Evolutionary conservation across 2,797 vertebrate genomes (phyloP).

Genomic region (Sebastolobus altivelis): DNA sequence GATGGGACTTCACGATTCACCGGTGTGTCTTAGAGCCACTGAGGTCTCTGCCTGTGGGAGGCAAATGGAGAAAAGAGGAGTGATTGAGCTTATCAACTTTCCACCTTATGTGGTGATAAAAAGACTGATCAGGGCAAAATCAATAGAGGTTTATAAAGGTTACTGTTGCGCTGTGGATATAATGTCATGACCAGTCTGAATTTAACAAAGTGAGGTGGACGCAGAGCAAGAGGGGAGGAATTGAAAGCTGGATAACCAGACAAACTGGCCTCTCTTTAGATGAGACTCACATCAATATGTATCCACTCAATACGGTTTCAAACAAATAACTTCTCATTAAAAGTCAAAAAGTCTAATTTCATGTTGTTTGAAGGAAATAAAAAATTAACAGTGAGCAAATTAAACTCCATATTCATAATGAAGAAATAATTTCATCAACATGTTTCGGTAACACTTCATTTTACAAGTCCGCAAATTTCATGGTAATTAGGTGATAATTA

Average conservation of each 20-base stretch:
- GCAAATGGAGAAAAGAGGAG: constrained; percentile 39
- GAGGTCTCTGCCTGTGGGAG: constrained; percentile 25
- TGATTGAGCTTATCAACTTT: constrained; percentile 63
- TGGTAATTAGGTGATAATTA: too few species aligned
- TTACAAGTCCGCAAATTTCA: too few species aligned
- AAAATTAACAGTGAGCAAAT: too few species aligned
- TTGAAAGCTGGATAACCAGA: not conserved
- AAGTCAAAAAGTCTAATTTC: too few species aligned
- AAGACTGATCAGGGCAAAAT: constrained; percentile 57
- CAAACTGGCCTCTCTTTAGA: not conserved
- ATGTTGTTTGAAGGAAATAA: too few species aligned
- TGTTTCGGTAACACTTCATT: too few species aligned
- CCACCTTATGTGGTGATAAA: constrained; percentile 58
- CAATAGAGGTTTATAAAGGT: constrained; percentile 59
- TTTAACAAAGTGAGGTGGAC: constrained; percentile 16
- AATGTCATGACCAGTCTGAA: constrained; percentile 24
- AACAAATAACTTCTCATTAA: too few species aligned
- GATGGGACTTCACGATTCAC: constrained; percentile 19
- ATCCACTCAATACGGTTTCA: too few species aligned
- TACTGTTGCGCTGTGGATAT: constrained; percentile 34
- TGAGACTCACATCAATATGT: not conserved
- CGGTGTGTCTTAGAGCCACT: not conserved
- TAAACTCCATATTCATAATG: too few species aligned
- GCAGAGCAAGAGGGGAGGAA: not conserved
- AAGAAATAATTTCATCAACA: too few species aligned